Percentiles rank a stretch among this genome's conserved stretches.
phyloP scores from a whole-genome alignment of 1,140 invertebrate species.

The Pectinophora gossypiella region DNA sequence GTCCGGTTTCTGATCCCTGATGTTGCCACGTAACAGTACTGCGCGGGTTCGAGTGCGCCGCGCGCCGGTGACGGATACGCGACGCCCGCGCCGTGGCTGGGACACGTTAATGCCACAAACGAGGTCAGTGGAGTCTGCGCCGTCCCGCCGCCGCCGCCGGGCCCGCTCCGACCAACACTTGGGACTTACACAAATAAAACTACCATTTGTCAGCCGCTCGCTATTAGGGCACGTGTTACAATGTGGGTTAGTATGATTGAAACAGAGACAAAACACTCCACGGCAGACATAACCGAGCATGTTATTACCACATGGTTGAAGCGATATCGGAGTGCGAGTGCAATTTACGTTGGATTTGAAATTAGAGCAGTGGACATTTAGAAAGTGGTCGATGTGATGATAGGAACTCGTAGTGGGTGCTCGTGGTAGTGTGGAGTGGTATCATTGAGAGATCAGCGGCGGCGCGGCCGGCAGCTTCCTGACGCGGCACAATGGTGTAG shows the following conservation, averaged over 20 bases:
- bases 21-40: conserved; percentile 32
- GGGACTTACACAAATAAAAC: conserved; percentile 38
- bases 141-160: too few relatives aligned
- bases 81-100: conserved; percentile 6
- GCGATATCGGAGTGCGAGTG: not conserved
- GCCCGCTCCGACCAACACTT: conserved; percentile 29
- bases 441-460: not conserved
- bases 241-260: conserved; percentile 23
- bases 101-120: conserved; percentile 38
- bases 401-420: conserved; percentile 1
- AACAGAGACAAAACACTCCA: not conserved
- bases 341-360: not conserved
- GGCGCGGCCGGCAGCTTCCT: conserved; percentile 5
- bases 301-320: not conserved
- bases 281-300: too few relatives aligned
- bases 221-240: conserved; percentile 16
- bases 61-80: conserved; percentile 30
- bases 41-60: too few relatives aligned
- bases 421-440: not conserved
- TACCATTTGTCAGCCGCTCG: conserved; percentile 14
- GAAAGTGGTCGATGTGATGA: conserved; percentile 16
- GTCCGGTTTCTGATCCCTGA: conserved; percentile 28
- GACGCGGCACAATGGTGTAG: conserved; percentile 13
- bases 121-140: conserved; percentile 40
- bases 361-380: conserved; percentile 19